Base-by-base conservation (phyloP, 2,113 vertebrate genomes). In the Acrocephalus kingi region DNA sequence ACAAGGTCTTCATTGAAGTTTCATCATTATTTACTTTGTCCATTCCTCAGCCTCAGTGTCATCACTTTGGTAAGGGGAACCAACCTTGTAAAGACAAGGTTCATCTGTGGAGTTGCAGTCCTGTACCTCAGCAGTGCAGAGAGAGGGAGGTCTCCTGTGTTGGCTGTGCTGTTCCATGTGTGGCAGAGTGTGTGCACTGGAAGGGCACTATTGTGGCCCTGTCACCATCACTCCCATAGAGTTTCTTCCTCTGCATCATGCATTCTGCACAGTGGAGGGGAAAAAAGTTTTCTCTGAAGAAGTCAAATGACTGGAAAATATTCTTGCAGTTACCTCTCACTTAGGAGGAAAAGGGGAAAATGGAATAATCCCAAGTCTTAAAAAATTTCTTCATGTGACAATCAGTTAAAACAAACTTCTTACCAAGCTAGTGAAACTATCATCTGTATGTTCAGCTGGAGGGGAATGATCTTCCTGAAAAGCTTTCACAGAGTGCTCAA, bases 141-240 rank as follows among this genome's bases (percentile, higher is more conserved):
- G 54, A 9, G 25, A 69, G 20, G 19, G 37, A 54, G 7, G 18
- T 55, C 76, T 62, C 37, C 46, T 63, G 43, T 10, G 1, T 9
- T 76, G 31, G 28, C 19, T 37, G 33, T n/a, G 49, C 41, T 15
- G 17, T 23, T 58, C 25, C 37, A 41, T 1, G 1, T 23, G 45
- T 11, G 31, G 15, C 1, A 58, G 27, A 58, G 27, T 1, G 0
- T 21, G 30, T 3, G 0, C 11, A 2, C 21, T 64, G 43, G 23
- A 28, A 67, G 25, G 22, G 46, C 4, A 52, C 8, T n/a, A 14
- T 35, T 4, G 4, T 11, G 73, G 66, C 35, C 11, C 15, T 24
- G 8, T 39, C 64, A 37, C 19, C 6, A 1, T 46, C 73, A 71
- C 17, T 77, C 35, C 51, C 9, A 6, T 22, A 17, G 12, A 24